Evolutionary conservation across 2,797 vertebrate species (phyloP), one percentile per base, ranked within the genome.

Genomic region (Myotis daubentonii): DNA sequence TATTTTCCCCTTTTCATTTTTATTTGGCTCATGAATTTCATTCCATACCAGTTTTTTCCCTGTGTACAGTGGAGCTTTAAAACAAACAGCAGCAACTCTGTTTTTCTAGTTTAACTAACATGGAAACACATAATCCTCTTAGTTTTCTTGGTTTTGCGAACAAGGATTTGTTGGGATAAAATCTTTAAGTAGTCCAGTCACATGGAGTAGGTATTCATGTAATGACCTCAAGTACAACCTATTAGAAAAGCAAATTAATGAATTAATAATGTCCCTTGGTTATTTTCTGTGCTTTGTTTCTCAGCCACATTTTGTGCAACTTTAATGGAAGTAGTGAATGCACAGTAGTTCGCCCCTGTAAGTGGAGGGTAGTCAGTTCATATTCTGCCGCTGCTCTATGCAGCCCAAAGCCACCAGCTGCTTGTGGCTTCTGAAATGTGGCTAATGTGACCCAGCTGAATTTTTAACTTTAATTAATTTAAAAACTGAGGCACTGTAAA

Each of bases 91-190:
- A 97, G 89, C 89, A 97, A 97, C 94, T 97, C 97, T 97, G 92
- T 98, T 96, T 97, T 96, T 94, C 96, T 95, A 92, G 87, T 98
- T 98, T 97, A 98, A 97, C 97, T 97, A 97, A 97, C 93, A 86
- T 96, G 95, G 94, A 97, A 97, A 97, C 85, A 96, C 83, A 66
- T 98, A 99, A 98, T 98, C 98, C 94, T 98, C 98, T 98, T 98
- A 98, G 93, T 38, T 97, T 97, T 98, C 97, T 98, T 97, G 92
- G 97, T 94, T 98, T 97, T 97, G 95, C 97, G 98, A 98, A 98
- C 97, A 98, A 95, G 93, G 96, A 97, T 97, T 98, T 98, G 96
- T 98, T 97, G 97, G 95, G 94, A 95, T 97, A 97, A 97, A 98
- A 97, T 97, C 89, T 97, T 97, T 97, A 96, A 98, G 98, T 96